A percentile compares a stretch with the other conserved stretches of the same genome.
phyloP scores from a whole-genome alignment of 2,113 vertebrate genomes.

The Erythrocercus mccallii region DNA sequence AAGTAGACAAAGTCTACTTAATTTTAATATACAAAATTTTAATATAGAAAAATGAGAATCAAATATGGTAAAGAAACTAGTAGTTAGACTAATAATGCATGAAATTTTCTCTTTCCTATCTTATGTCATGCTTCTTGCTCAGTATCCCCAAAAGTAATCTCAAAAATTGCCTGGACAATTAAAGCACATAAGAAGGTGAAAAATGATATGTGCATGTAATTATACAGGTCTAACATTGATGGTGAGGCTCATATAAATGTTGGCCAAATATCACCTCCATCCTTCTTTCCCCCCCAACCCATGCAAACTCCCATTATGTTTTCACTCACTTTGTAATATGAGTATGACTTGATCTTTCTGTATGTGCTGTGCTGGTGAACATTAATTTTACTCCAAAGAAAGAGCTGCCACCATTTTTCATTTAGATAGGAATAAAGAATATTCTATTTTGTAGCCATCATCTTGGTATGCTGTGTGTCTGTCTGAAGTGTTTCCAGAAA shows the following conservation, averaged over 20 bases:
- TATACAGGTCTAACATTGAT: background rate
- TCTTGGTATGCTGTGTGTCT: constrained; percentile 12
- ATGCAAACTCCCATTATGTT: background rate
- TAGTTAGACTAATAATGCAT: background rate
- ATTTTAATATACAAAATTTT: background rate
- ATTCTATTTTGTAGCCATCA: constrained; percentile 12
- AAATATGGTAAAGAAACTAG: background rate
- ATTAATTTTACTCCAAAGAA: constrained; percentile 17
- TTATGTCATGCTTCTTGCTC: background rate
- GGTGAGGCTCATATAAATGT: background rate
- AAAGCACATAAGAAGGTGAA: background rate
- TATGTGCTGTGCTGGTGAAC: background rate
- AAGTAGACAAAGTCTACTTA: background rate
- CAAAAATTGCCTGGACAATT: background rate
- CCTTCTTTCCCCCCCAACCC: background rate
- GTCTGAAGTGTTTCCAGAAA: constrained; percentile 51
- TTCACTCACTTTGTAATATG: constrained; percentile 20
- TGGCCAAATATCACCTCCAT: background rate
- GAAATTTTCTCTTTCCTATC: background rate
- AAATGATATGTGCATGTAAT: background rate
- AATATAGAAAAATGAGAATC: background rate
- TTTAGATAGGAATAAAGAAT: constrained; percentile 31
- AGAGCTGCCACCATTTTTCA: constrained; percentile 37
- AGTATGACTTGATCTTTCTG: background rate
- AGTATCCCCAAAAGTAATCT: background rate